Evolutionary conservation across 1,140 invertebrate genomes (phyloP).

Genomic region (Phthorimaea operculella): DNA sequence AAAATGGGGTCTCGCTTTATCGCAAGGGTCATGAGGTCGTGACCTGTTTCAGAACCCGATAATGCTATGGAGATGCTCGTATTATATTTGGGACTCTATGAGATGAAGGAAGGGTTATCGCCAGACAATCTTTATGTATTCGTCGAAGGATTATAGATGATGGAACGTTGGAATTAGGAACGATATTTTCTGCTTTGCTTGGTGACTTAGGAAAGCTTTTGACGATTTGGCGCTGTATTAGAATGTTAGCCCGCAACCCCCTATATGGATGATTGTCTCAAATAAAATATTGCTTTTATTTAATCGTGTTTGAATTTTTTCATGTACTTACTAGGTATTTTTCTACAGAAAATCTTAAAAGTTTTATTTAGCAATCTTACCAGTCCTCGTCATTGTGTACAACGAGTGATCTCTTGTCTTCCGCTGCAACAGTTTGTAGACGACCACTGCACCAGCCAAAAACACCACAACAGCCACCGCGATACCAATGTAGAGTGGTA

Average conservation of each 20-base stretch:
- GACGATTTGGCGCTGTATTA: too few relatives aligned
- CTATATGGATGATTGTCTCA: too few relatives aligned
- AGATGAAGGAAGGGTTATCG: neutral
- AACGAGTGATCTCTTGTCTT: slow-evolving; percentile 83
- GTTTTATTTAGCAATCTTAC: slow-evolving; percentile 74
- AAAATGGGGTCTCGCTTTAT: neutral
- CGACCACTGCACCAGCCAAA: slow-evolving; percentile 78
- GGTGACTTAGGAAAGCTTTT: too few relatives aligned
- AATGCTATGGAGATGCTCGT: neutral
- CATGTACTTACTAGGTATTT: too few relatives aligned
- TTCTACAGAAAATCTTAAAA: too few relatives aligned
- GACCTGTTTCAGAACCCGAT: slow-evolving; percentile 2
- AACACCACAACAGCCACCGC: slow-evolving; percentile 88
- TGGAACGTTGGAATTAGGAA: too few relatives aligned
- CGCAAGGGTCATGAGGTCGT: neutral
- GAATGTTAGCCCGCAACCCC: too few relatives aligned
- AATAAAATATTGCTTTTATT: too few relatives aligned
- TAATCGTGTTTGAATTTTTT: too few relatives aligned
- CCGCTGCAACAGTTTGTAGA: slow-evolving; percentile 80
- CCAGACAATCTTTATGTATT: neutral
- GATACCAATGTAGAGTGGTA: slow-evolving; percentile 89
- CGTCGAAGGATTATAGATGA: neutral
- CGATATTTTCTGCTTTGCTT: too few relatives aligned
- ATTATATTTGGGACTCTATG: neutral
- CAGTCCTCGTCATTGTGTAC: slow-evolving; percentile 88